Evolutionary conservation across 1,140 invertebrate genomes (phyloP).

Genomic region (Fopius arisanus): DNA sequence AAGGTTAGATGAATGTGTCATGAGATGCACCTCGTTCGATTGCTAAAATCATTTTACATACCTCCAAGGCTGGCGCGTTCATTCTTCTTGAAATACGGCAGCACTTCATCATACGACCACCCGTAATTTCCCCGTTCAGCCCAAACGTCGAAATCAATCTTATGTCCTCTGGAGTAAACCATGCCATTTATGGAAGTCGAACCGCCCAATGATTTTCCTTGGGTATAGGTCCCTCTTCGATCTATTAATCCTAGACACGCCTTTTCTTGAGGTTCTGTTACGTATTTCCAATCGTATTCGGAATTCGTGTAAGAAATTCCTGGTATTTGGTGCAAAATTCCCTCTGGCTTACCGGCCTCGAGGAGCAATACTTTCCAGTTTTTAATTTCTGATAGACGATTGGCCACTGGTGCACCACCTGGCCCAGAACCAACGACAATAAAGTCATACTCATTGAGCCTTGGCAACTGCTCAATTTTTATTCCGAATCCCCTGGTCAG

Average conservation of each 20-base stretch:
- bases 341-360: constrained; percentile 61
- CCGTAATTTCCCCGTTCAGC: constrained; percentile 69
- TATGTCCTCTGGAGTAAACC: constrained; percentile 82
- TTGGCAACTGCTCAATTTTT: constrained; percentile 26
- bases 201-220: constrained; percentile 73
- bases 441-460: constrained; percentile 56
- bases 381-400: constrained; percentile 65
- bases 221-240: constrained; percentile 54
- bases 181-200: constrained; percentile 81
- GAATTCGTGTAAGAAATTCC: constrained; percentile 57
- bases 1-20: too few relatives aligned
- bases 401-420: constrained; percentile 69
- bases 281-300: constrained; percentile 69
- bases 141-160: constrained; percentile 78
- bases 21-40: too few relatives aligned
- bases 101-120: constrained; percentile 74
- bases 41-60: constrained; percentile 17
- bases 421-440: constrained; percentile 70
- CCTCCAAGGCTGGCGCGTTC: constrained; percentile 66
- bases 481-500: constrained; percentile 24
- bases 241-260: constrained; percentile 71
- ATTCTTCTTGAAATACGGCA: constrained; percentile 69
- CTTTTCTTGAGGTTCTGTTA: constrained; percentile 69
- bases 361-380: constrained; percentile 65
- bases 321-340: constrained; percentile 61